Evolutionary conservation across 1,140 invertebrate genomes (phyloP).

Genomic region (Scaptodrosophila lebanonensis): DNA sequence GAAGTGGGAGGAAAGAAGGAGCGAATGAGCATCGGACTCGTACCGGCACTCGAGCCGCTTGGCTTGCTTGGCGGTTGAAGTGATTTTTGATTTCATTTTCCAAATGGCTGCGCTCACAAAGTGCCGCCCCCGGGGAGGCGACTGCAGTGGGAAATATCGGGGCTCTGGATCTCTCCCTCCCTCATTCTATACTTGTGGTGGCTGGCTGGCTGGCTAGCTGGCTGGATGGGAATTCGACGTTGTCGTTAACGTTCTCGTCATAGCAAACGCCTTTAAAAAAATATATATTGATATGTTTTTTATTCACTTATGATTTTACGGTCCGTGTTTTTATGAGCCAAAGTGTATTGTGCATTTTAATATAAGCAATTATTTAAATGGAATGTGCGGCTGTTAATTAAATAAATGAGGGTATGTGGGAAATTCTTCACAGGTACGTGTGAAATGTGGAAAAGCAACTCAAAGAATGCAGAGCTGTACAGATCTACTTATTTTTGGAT

Average conservation of each 20-base stretch:
- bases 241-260: not conserved
- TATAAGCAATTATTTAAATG: constrained; percentile 60
- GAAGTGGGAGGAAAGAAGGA: too few relatives aligned
- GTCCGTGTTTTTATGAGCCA: constrained; percentile 17
- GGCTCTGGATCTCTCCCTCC: too few relatives aligned
- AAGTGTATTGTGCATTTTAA: constrained; percentile 32
- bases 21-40: too few relatives aligned
- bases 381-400: constrained; percentile 39
- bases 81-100: constrained; percentile 66
- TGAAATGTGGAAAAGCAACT: constrained; percentile 20
- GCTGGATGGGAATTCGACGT: too few relatives aligned
- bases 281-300: constrained; percentile 8
- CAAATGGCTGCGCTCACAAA: constrained; percentile 59
- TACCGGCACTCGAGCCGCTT: too few relatives aligned
- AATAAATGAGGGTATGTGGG: constrained; percentile 4
- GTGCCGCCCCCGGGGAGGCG: constrained; percentile 20
- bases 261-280: constrained; percentile 3
- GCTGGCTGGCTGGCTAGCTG: too few relatives aligned
- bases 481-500: too few relatives aligned
- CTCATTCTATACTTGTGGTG: too few relatives aligned
- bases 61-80: too few relatives aligned
- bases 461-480: too few relatives aligned
- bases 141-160: too few relatives aligned
- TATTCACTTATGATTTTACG: constrained; percentile 40
- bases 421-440: constrained; percentile 8